These are phyloP conservation scores for Phalloptychus januarius DNA, from an alignment of 2,797 vertebrate genomes.

Conservation along the genomic window DNA sequence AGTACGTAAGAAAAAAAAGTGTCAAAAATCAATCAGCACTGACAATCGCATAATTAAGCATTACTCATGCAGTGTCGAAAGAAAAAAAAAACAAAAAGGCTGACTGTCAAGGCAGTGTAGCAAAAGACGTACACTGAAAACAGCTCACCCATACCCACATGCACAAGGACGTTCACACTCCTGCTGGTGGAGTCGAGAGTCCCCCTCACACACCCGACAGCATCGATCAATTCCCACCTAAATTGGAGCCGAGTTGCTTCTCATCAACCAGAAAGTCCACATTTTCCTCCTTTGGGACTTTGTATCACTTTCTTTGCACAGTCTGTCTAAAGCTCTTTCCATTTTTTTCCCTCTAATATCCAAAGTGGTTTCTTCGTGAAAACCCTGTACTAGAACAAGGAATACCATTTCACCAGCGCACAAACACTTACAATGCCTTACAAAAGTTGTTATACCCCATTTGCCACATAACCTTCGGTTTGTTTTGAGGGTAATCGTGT, in stretches of 20 bases:
- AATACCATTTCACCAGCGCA: conserved; percentile 30
- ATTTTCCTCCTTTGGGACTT: conserved; percentile 49
- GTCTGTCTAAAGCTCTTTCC: conserved; percentile 29
- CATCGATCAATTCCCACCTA: conserved; percentile 74
- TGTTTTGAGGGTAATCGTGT: background rate
- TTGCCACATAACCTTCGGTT: background rate
- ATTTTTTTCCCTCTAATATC: conserved; percentile 17
- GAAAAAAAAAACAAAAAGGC: conserved; percentile 10
- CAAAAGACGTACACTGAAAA: conserved; percentile 19
- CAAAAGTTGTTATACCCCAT: background rate
- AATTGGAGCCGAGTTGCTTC: conserved; percentile 61
- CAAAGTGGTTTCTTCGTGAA: conserved; percentile 44
- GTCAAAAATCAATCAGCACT: conserved; percentile 38
- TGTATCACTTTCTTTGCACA: conserved; percentile 31
- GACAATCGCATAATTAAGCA: conserved; percentile 49
- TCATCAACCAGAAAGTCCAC: conserved; percentile 59
- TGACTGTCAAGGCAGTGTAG: conserved; percentile 31
- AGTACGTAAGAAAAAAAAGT: background rate
- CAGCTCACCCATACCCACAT: conserved; percentile 25
- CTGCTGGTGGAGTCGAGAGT: conserved; percentile 51
- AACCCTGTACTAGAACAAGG: background rate
- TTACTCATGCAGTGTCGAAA: conserved; percentile 33
- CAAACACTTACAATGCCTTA: background rate
- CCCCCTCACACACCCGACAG: conserved; percentile 43
- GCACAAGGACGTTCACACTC: conserved; percentile 29